Percentiles rank a stretch among this genome's conserved stretches.
These are phyloP conservation scores for Hystrix cristata DNA, from an alignment of 2,113 vertebrate genomes.

Conservation along the genomic window DNA sequence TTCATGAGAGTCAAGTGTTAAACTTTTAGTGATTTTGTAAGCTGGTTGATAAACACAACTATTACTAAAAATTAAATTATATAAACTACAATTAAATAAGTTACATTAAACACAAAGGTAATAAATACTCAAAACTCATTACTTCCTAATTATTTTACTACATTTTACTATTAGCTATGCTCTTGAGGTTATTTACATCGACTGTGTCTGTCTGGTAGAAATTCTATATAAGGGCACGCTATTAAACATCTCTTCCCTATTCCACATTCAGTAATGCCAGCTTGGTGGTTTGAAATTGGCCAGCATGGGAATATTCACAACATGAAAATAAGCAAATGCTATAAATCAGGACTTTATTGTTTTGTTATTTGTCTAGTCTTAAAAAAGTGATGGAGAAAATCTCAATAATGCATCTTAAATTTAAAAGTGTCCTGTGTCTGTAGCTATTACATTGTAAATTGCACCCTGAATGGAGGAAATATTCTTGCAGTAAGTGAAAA, in stretches of 20 bases:
- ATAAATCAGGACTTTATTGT: neutral
- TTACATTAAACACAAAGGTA: conserved; percentile 66
- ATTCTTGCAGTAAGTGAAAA: conserved; percentile 47
- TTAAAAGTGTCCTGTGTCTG: neutral
- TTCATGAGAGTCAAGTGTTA: neutral
- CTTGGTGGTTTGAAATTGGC: neutral
- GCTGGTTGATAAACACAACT: conserved; percentile 30
- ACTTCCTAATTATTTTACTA: conserved; percentile 68
- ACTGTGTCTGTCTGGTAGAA: neutral
- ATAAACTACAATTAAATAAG: conserved; percentile 66
- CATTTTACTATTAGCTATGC: conserved; percentile 54
- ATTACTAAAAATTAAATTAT: conserved; percentile 69
- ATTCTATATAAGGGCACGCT: neutral
- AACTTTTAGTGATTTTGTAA: conserved; percentile 37
- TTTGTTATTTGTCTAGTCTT: conserved; percentile 59
- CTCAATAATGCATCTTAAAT: conserved; percentile 46
- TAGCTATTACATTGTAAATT: neutral
- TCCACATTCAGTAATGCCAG: neutral
- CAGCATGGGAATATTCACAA: neutral
- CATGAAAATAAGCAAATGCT: neutral
- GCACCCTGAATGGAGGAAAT: neutral
- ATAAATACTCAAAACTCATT: conserved; percentile 74
- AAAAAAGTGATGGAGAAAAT: conserved; percentile 7
- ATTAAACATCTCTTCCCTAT: neutral
- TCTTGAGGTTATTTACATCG: neutral